Evolutionary conservation across 2,113 vertebrate genomes (phyloP).

Genomic region (Cephalophus harveyi): DNA sequence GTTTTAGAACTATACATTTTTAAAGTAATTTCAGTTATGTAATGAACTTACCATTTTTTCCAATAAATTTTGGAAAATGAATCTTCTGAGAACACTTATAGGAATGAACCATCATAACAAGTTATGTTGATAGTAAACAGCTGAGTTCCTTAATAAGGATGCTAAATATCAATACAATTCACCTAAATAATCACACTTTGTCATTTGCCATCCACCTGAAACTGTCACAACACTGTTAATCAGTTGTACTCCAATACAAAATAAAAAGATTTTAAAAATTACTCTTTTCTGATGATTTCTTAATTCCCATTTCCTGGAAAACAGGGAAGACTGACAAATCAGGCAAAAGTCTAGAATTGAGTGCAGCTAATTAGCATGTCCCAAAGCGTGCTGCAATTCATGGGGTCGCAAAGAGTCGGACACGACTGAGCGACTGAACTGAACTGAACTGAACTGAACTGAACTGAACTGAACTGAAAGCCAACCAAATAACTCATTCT

Average conservation of each 20-base stretch:
- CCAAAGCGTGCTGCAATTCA: not conserved
- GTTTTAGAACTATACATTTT: not conserved
- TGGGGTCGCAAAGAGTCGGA: too few species aligned
- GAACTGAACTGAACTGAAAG: too few species aligned
- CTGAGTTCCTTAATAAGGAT: not conserved
- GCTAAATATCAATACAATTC: not conserved
- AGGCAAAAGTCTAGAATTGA: not conserved
- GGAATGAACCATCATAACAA: not conserved
- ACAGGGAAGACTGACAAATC: not conserved
- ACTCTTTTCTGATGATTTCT: not conserved
- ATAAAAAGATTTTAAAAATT: not conserved
- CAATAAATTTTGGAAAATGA: not conserved
- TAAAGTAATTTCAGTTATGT: not conserved
- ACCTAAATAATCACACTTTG: not conserved
- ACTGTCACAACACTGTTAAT: not conserved
- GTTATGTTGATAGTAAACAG: not conserved
- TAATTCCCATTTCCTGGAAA: not conserved
- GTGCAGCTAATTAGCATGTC: not conserved
- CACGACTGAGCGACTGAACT: too few species aligned
- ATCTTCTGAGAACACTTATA: not conserved
- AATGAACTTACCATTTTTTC: not conserved
- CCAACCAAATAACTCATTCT: not conserved
- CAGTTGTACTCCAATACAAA: not conserved
- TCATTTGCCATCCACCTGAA: not conserved
- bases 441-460: too few species aligned